Base-by-base conservation (phyloP, 1,140 invertebrate species). In the Drosophila rhopaloa region DNA sequence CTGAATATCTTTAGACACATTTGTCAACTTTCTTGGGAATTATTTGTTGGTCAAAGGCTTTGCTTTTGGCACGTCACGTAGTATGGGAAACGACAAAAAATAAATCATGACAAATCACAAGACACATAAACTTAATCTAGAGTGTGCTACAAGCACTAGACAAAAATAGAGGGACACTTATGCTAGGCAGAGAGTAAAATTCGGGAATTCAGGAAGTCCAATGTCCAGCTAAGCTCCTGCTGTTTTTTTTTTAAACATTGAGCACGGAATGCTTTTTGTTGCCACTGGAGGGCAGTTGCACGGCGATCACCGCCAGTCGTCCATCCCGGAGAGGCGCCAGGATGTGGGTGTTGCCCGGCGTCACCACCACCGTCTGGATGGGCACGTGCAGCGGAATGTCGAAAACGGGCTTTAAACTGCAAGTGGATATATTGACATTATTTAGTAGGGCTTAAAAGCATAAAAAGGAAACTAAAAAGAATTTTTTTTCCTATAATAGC, bases 241-340 rank as follows among this genome's bases (percentile, higher is more conserved):
- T 50, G 27, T 10, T 11, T 38, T 38, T 9, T 9, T 32, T 8
- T 19, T 88, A 92, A 40, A 92, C 91, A 60, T 92, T 92, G 29
- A 92, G 81, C 57, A 92, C 91, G 81, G 91, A 92, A 91, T 92
- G 91, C 63, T 92, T 92, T 46, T 91, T 91, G 65, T 66, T 81
- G 70, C 75, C 77, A 3, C 57, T 71, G 9, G 56, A 53, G 1
- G 91, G 90, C 63, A 92, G 47, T 38, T 92, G 90, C 10, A 92
- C 90, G 48, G 90, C 91, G 14, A 95, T 93, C 14, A 95, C 94
- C 29, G 95, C 94, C 3, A 95, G 86, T 57, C 94, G 95, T 1
- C 95, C 95, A 82, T 95, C 95, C 13, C 93, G 90, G 0, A 95
- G 86, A 2, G 94, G 94, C 5, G 93, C 94, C 56, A 95, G 82